Percentiles rank a stretch among this genome's conserved stretches.
Conservation (phyloP, 2,113 vertebrate genomes). For the Empidonax traillii region DNA sequence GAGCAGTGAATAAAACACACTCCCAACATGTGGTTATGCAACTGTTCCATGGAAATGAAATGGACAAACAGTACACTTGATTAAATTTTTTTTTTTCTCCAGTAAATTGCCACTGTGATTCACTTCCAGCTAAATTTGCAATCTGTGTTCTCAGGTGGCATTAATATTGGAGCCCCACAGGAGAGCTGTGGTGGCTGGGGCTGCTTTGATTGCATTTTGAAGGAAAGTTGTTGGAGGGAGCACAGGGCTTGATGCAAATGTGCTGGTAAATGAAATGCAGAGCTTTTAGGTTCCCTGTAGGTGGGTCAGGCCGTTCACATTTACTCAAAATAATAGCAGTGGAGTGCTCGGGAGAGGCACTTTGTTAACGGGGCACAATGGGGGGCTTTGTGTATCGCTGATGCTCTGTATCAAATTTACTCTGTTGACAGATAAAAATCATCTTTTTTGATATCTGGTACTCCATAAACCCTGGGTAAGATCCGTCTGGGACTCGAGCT, state of each 20-base stretch:
- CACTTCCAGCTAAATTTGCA: slow-evolving; percentile 58
- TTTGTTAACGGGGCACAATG: neutral
- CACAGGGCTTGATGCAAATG: neutral
- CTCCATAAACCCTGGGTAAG: neutral
- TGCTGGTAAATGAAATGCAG: slow-evolving; percentile 27
- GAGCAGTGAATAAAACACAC: slow-evolving; percentile 32
- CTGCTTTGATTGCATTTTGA: slow-evolving; percentile 35
- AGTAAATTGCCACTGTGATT: slow-evolving; percentile 41
- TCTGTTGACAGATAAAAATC: slow-evolving; percentile 16
- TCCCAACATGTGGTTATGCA: slow-evolving; percentile 57
- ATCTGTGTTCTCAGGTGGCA: slow-evolving; percentile 53
- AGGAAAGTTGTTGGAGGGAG: neutral
- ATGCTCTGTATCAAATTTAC: neutral
- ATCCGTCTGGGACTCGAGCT: neutral
- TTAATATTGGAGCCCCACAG: slow-evolving; percentile 51
- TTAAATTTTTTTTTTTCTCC: neutral
- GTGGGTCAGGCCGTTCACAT: slow-evolving; percentile 14
- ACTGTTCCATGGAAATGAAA: slow-evolving; percentile 53
- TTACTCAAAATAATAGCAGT: neutral
- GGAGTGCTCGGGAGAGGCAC: neutral
- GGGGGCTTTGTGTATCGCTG: neutral
- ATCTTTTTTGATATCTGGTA: neutral
- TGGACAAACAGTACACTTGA: slow-evolving; percentile 51
- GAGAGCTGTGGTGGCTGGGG: slow-evolving; percentile 19
- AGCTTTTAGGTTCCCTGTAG: slow-evolving; percentile 47